Evolutionary conservation across 2,797 vertebrate genomes (phyloP), one percentile per base, ranked within the genome.

Genomic region (Myiotriccus ornatus): DNA sequence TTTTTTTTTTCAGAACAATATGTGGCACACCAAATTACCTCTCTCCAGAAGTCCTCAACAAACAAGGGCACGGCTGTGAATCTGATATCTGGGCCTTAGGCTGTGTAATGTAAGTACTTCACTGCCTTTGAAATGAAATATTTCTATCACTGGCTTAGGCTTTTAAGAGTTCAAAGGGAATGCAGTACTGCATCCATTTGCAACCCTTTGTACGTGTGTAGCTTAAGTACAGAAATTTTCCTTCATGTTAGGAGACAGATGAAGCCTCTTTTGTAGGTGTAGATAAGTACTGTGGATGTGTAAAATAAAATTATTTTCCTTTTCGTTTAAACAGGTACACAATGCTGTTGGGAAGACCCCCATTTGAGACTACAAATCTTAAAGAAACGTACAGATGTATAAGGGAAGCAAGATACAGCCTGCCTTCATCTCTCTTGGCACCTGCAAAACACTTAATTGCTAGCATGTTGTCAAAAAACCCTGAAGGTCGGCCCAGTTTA

Each of bases 11-110:
- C 96, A 99, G 99, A 98, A 99, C 99, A 34, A 99, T 99, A 97
- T 99, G 99, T 89, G 99, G 99, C 85, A 99, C 99, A 90, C 99
- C 99, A 85, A 99, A 99, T 98, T 99, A 99, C 96, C 98, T 99
- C 96, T 99, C 99, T 94, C 99, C 99, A 14, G 99, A 99, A 98
- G 99, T 99, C 92, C 98, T 99, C 95, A 99, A 99, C 97, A 99
- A 99, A 97, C 99, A 99, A 97, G 99, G 99, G 27, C 99, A 99
- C 0, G 99, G 99, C 96, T 99, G 99, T 97, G 99, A 99, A 98
- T 99, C 99, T 41, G 99, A 99, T 91, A 98, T 99, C 93, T 99
- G 99, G 99, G 99, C 99, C 59, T 97, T 99, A 30, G 99, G 99
- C 97, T 99, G 99, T 94, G 99, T 99, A 95, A 99, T 99, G 99